Evolutionary conservation across 2,797 vertebrate genomes (phyloP), one percentile per base, ranked within the genome.

Genomic region (Bradypus variegatus): DNA sequence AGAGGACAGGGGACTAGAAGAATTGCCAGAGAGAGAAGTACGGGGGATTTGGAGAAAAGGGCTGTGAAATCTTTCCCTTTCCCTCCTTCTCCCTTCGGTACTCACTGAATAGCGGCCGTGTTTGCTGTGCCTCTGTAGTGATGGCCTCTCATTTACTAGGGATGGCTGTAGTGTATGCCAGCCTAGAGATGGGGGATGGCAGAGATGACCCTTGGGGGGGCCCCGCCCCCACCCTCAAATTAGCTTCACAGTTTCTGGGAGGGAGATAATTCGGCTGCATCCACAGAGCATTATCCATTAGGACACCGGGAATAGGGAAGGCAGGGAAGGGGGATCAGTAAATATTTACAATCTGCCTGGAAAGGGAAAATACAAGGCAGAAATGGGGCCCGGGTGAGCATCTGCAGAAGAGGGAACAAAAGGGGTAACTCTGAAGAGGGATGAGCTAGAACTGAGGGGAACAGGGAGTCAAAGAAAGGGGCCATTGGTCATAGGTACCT

Each of bases 261-360:
- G 80, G 65, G 78, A 94, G 85, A 81, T 29, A 19, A 13, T 65
- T 86, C 70, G 65, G 55, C 53, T 69, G 6, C 21, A 48, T 64
- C 60, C 9, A n/a, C 29, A 60, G 90, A 80, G 19, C 75, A 18
- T 62, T 64, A 79, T 81, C 84, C 41, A 33, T 76, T 78, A 87
- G 82, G 67, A 85, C 58, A 15, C 19, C 31, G 60, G 86, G 62
- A 58, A 4, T 8, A 41, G 78, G 79, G 38, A 77, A 15, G 69
- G 41, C 65, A 91, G 81, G 62, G 48, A 70, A 93, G 81, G 33
- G 16, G 76, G 73, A 94, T 70, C 48, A 33, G 91, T 91, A 88
- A 92, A 94, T 94, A 95, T 93, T 93, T 92, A 94, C 89, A 73
- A 90, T 86, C 79, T 88, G 55, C 33, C 53, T 81, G 36, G 60